Percentiles rank a stretch among this genome's conserved stretches.
Conservation (phyloP, 2,797 vertebrate species). For the Pangasius mekongensis region DNA sequence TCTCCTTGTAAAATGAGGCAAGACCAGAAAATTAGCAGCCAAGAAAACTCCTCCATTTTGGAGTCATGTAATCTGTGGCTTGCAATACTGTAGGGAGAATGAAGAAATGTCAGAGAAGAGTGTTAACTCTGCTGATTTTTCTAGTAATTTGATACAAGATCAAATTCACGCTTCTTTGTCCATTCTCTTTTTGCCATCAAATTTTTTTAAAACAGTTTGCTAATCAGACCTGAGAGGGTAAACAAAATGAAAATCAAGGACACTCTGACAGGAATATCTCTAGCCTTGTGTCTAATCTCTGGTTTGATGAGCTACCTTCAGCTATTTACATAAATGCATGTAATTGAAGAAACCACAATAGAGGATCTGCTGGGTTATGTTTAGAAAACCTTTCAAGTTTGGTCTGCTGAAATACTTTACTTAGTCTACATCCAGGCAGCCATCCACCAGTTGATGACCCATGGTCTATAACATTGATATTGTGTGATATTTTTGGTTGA, state of each 20-base stretch:
- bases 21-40: conserved; percentile 4
- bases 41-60: neutral
- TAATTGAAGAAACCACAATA: neutral
- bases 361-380: neutral
- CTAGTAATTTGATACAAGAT: neutral
- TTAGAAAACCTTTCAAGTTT: neutral
- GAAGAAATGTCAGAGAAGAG: neutral
- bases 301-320: neutral
- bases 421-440: neutral
- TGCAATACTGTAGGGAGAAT: neutral
- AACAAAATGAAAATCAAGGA: neutral
- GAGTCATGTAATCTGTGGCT: conserved; percentile 1
- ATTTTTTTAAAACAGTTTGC: neutral
- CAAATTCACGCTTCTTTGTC: neutral
- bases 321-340: neutral
- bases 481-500: neutral
- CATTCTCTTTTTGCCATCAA: neutral
- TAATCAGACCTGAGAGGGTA: neutral
- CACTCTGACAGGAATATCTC: neutral
- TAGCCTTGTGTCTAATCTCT: neutral
- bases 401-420: neutral
- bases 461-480: too few species aligned
- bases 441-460: neutral
- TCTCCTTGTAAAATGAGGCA: conserved; percentile 14
- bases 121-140: neutral